Base-by-base conservation (phyloP, 2,797 vertebrate genomes). In the Gephyroberyx darwinii region DNA sequence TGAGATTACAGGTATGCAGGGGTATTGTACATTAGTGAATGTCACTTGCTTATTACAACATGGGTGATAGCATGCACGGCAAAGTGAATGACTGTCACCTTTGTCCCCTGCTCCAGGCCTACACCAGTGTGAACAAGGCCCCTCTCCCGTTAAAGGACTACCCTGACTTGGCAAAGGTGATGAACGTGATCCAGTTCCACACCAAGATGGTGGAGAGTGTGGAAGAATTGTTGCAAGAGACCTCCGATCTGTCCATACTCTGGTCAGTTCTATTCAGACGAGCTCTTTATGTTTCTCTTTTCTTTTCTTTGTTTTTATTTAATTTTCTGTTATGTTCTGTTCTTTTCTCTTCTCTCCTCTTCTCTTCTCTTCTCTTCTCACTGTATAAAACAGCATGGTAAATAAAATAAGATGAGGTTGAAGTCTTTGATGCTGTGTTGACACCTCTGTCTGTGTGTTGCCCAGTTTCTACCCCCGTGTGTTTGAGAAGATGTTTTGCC, bases 161-260 rank as follows among this genome's bases (percentile, higher is more conserved):
- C 58, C 81, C 87, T 0, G 94, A 96, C 48, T 80, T 98, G 33
- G 95, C 95, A 1, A 96, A 91, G 2, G 92, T 96, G 81, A 97
- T 98, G 96, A 97, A 95, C 90, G 71, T 96, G 86, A 93, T 95
- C 3, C 89, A 96, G 74, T 98, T 98, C 90, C 97, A 98, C 88
- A 96, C 95, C 14, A 93, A 77, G 70, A 95, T 97, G 93, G 86
- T 98, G 51, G 97, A 98, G 82, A 90, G 82, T 0, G 2, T 95
- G 48, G 93, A 95, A 8, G 92, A 94, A n/a, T 68, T 97, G 54
- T 86, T 97, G 69, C 82, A 88, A 0, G 96, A 98, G 77, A 93
- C 93, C 2, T 96, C 96, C 0, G 95, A 98, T 31, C 88, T 98
- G 62, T 96, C 96, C 4, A 88, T 91, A 58, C 88, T 98, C n/a